These are phyloP conservation scores for Tenualosa thibaudeaui DNA, from an alignment of 2,797 vertebrate genomes.

Conservation along the genomic window DNA sequence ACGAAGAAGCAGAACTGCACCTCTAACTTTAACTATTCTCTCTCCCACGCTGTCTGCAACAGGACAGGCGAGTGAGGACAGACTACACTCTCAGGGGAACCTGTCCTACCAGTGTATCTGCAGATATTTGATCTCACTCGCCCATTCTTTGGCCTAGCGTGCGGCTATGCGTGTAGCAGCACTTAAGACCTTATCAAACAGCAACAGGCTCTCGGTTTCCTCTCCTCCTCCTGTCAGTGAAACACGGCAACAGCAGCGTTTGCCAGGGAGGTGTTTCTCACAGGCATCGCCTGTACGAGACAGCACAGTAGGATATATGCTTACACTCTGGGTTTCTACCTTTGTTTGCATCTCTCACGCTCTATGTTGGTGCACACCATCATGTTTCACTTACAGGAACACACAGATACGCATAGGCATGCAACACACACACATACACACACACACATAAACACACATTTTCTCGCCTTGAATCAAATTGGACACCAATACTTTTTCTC, in stretches of 20 bases:
- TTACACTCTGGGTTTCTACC: not conserved
- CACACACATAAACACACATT: conserved; percentile 16
- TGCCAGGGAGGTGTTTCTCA: not conserved
- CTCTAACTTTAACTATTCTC: not conserved
- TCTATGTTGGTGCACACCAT: not conserved
- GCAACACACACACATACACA: conserved; percentile 18
- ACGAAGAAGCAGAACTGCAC: not conserved
- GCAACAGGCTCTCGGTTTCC: not conserved
- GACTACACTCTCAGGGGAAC: not conserved
- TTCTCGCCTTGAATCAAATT: not conserved
- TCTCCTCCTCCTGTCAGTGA: not conserved
- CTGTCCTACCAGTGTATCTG: not conserved
- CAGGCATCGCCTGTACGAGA: not conserved
- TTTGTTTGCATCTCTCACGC: not conserved
- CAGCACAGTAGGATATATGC: not conserved
- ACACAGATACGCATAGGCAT: not conserved
- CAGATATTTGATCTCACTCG: not conserved
- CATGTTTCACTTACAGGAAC: not conserved
- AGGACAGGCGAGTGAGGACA: not conserved
- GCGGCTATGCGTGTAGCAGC: not conserved
- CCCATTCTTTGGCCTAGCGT: not conserved
- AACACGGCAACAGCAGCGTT: not conserved
- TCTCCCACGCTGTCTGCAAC: not conserved
- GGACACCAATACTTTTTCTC: not conserved
- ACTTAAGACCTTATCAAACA: conserved; percentile 7